Evolutionary conservation across 1,140 invertebrate species (phyloP), one percentile per base, ranked within the genome.

Genomic region (Thaumatotibia leucotreta): DNA sequence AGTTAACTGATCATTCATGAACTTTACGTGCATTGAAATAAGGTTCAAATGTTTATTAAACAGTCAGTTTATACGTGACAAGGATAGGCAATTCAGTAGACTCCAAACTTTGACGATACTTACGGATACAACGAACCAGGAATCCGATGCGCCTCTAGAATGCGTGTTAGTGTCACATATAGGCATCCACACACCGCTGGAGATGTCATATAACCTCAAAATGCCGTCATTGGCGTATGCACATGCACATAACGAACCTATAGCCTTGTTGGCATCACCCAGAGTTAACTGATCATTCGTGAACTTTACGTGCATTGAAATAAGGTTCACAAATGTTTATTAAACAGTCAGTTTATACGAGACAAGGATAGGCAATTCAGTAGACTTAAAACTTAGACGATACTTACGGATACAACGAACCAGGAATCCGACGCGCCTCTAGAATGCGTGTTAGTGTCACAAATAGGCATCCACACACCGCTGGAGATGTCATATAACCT

Each of bases 381-480:
- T n/a, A n/a, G n/a, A n/a, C n/a, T n/a, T n/a, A n/a, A n/a, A 3
- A 35, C 9, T 52, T 9, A 23, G 9, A 23, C 35, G 66, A 33
- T 66, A 81, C 86, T 79, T 50, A 92, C 89, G 63, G 89, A 91
- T 31, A 91, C 88, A 62, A 91, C 84, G 62, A 83, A 91, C 82
- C 84, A 91, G 0, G 84, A 71, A 61, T 92, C 89, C 0, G 89
- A 88, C 0, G 68, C 86, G 3, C 88, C 85, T 80, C 89, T 92
- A 83, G 95, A 93, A 84, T 95, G 93, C 67, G 92, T 88, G 74
- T 92, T 93, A 2, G 95, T 95, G 82, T 97, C 94, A 70, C 95
- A 95, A 22, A 97, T 92, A 2, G 96, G 96, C 70, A 95, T 93
- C 98, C 97, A 98, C 20, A 93, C 87, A 29, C 91, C 93, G 66